Conservation (phyloP, 2,888 invertebrate genomes). For the Drosophila peninsularis region DNA sequence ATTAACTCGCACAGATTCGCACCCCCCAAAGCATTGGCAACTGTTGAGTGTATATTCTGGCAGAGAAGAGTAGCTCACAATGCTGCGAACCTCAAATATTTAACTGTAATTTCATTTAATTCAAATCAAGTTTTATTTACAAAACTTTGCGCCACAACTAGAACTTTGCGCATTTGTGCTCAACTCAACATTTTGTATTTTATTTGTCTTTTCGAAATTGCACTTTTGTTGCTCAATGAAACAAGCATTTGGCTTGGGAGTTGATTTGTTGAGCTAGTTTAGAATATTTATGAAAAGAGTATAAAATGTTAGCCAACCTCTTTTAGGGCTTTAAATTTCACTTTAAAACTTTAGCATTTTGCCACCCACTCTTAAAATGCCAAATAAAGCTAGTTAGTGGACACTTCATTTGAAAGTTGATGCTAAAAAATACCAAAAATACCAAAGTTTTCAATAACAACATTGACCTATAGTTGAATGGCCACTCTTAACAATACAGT, state of each 20-base stretch:
- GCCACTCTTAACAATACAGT: background rate
- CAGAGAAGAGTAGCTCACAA: slow-evolving; percentile 1
- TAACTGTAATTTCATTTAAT: slow-evolving; percentile 13
- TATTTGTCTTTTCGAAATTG: background rate
- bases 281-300: background rate
- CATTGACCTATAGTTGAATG: background rate
- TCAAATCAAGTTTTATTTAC: slow-evolving; percentile 4
- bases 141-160: slow-evolving; percentile 3
- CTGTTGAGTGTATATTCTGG: background rate
- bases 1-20: slow-evolving; percentile 2
- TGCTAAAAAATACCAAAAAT: background rate
- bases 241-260: background rate
- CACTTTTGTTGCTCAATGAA: background rate
- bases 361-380: background rate
- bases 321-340: background rate
- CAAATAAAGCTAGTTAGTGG: background rate
- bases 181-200: background rate
- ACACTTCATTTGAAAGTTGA: background rate
- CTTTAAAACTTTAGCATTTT: background rate
- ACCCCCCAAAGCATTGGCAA: background rate
- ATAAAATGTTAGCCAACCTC: too few species aligned
- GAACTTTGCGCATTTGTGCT: background rate
- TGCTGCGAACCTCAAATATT: slow-evolving; percentile 10
- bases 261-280: background rate
- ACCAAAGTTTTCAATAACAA: background rate